These are phyloP conservation scores for Pocota personata DNA, from an alignment of 2,888 invertebrate species.

Conservation along the genomic window DNA sequence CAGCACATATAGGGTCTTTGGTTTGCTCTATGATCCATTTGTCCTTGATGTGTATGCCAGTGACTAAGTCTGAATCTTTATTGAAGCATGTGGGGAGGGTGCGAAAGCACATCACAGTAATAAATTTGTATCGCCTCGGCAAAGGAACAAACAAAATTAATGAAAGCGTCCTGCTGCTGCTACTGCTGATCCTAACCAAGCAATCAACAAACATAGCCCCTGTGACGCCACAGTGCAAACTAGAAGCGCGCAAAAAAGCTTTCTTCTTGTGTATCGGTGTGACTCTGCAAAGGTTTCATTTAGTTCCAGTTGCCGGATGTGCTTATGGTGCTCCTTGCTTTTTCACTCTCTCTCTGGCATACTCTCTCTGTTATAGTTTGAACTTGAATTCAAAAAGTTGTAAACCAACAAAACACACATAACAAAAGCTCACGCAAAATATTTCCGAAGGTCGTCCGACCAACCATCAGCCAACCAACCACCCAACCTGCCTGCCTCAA, in stretches of 20 bases:
- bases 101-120: conserved; percentile 49
- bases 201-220: conserved; percentile 26
- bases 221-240: conserved; percentile 52
- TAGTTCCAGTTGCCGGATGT: background rate
- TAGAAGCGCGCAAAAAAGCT: conserved; percentile 47
- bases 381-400: conserved; percentile 68
- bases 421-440: conserved; percentile 64
- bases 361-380: conserved; percentile 26
- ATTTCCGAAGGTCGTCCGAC: conserved; percentile 58
- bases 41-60: conserved; percentile 63
- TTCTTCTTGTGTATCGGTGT: conserved; percentile 3
- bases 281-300: background rate
- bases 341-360: conserved; percentile 1
- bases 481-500: conserved; percentile 62
- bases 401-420: conserved; percentile 29
- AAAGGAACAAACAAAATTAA: background rate
- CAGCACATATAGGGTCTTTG: conserved; percentile 7
- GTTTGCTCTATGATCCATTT: conserved; percentile 39
- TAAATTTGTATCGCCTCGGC: conserved; percentile 46
- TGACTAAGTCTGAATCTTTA: conserved; percentile 38
- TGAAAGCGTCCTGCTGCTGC: conserved; percentile 1
- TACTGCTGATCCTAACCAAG: conserved; percentile 10
- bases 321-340: background rate
- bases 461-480: conserved; percentile 21
- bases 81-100: conserved; percentile 25